phyloP scores from a whole-genome alignment of 2,888 invertebrate species.

The Syritta pipiens region DNA sequence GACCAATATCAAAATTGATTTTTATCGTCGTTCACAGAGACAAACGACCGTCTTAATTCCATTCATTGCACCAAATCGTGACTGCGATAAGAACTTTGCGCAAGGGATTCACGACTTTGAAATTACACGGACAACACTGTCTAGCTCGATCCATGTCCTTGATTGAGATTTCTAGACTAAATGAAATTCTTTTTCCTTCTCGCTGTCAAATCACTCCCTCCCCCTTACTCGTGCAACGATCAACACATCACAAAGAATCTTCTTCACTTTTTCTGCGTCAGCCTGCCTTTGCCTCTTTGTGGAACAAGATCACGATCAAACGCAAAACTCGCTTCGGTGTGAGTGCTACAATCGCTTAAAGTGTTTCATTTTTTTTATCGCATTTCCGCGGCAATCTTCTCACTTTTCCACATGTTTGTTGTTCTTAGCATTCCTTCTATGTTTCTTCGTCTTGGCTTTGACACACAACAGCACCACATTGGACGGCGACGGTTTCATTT shows the following conservation, averaged over 20 bases:
- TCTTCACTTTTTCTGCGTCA: constrained; percentile 1
- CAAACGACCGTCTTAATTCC: constrained; percentile 24
- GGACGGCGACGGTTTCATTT: constrained; percentile 71
- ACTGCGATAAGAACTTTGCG: constrained; percentile 50
- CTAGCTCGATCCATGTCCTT: constrained; percentile 54
- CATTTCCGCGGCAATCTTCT: constrained; percentile 42
- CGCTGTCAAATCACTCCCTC: too few species aligned
- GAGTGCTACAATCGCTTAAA: constrained; percentile 13
- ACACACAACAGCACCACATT: neutral
- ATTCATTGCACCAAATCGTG: constrained; percentile 50
- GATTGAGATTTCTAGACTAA: constrained; percentile 50
- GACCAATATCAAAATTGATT: constrained; percentile 56
- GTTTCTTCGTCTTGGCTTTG: constrained; percentile 21
- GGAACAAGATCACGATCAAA: constrained; percentile 56
- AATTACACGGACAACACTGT: neutral
- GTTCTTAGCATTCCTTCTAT: constrained; percentile 57
- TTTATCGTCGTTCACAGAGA: constrained; percentile 34
- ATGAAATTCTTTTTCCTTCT: constrained; percentile 24
- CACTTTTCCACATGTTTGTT: constrained; percentile 65
- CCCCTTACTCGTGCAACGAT: neutral
- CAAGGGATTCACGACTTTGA: constrained; percentile 13
- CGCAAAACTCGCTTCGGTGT: too few species aligned
- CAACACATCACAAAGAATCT: constrained; percentile 20
- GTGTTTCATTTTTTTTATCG: constrained; percentile 10
- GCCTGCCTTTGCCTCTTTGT: constrained; percentile 19